Percentiles rank a stretch among this genome's conserved stretches.
phyloP scores from a whole-genome alignment of 1,140 invertebrate genomes.

The Drosophila sechellia region DNA sequence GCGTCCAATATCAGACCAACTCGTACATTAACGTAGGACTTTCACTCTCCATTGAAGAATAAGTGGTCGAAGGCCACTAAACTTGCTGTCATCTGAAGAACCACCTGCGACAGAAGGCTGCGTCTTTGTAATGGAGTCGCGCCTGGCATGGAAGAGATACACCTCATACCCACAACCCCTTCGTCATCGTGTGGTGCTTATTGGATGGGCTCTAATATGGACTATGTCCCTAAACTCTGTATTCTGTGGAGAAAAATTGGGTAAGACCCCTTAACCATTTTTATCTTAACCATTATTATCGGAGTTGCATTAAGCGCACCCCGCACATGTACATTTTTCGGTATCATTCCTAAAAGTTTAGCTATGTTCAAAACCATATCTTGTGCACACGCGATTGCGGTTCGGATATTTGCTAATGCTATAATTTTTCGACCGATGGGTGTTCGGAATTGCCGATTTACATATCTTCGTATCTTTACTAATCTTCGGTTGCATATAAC shows the following conservation, averaged over 20 bases:
- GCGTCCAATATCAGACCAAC: too few relatives aligned
- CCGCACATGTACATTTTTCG: too few relatives aligned
- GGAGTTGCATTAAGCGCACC: too few relatives aligned
- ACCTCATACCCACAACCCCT: conserved; percentile 1
- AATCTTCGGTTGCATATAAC: too few relatives aligned
- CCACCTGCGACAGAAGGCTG: conserved; percentile 4
- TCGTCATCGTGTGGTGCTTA: conserved; percentile 35
- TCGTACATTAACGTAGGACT: too few relatives aligned
- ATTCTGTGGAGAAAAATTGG: conserved; percentile 76
- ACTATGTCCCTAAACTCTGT: conserved; percentile 49
- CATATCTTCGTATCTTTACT: too few relatives aligned
- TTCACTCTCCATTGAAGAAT: background rate
- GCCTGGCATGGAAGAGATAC: conserved; percentile 8
- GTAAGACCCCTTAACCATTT: conserved; percentile 60
- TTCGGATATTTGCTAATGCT: too few relatives aligned
- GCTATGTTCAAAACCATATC: too few relatives aligned
- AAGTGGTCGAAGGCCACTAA: background rate
- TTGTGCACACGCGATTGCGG: too few relatives aligned
- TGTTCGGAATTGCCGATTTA: too few relatives aligned
- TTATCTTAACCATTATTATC: conserved; percentile 28
- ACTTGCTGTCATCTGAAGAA: background rate
- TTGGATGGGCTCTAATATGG: conserved; percentile 54
- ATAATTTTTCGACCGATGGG: too few relatives aligned
- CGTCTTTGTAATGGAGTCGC: conserved; percentile 39
- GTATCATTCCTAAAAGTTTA: too few relatives aligned